Evolutionary conservation across 2,797 vertebrate species (phyloP), one percentile per base, ranked within the genome.

Genomic region (Hoplostethus atlanticus): DNA sequence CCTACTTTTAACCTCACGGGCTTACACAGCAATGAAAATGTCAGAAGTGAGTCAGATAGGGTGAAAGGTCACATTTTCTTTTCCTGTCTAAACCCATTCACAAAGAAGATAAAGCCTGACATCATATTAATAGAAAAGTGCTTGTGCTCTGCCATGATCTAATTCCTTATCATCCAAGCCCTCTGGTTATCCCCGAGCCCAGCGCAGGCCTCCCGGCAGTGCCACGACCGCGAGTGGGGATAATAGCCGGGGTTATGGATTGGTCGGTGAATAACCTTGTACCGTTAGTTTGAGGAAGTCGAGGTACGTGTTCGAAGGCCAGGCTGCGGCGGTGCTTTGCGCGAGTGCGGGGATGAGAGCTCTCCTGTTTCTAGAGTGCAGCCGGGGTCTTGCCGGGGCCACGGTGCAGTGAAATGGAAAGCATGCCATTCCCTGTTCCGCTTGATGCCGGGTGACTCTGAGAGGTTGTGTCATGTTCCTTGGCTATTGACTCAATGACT

Each of bases 401-500:
- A 91, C 88, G 89, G 95, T 95, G 94, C 93, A 90, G 90, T 93
- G 94, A 95, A 94, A 96, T 95, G 94, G 96, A 96, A 97, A 95
- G 94, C 94, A 94, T 90, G 94, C 93, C 95, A 93, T 88, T 96
- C 92, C 94, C 93, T 95, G 93, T 95, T 95, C 90, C 71, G 89
- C 92, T 91, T 96, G 94, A 96, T 95, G 95, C 90, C 94, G 92
- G 94, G 93, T 95, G 95, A 95, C 91, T 96, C 94, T 94, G 94
- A 97, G 96, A 97, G 96, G 96, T 96, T 96, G 94, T 95, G 95
- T 97, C 96, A 93, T 96, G 96, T 96, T 97, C 96, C 93, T 94
- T 93, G 92, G 95, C 96, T 95, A 96, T 96, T 96, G 96, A 96
- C 96, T 97, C 96, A 81, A 95, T 96, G 96, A 94, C 93, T 96